Evolutionary conservation across 1,140 invertebrate species (phyloP).

Genomic region (Drosophila sp.): DNA sequence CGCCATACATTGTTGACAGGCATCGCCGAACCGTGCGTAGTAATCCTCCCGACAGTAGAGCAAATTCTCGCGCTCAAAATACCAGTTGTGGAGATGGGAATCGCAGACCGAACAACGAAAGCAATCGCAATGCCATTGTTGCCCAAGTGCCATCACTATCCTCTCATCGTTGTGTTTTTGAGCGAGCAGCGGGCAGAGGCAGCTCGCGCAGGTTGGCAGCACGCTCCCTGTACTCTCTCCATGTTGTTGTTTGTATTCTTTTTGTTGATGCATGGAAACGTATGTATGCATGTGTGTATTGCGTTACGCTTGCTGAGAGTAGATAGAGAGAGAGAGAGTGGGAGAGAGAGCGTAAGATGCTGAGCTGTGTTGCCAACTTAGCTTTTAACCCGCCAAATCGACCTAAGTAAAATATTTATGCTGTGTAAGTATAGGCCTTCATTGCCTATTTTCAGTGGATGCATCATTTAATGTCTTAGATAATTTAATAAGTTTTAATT

Average conservation of each 20-base stretch:
- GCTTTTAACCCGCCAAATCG: too few species aligned
- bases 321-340: slow-evolving; percentile 19
- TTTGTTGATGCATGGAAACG: slow-evolving; percentile 45
- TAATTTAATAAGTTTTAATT: too few species aligned
- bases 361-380: neutral
- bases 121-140: slow-evolving; percentile 95
- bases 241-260: slow-evolving; percentile 23
- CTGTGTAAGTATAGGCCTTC: too few species aligned
- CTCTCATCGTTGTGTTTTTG: slow-evolving; percentile 65
- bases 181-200: slow-evolving; percentile 61
- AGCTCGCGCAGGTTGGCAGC: slow-evolving; percentile 61
- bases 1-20: slow-evolving; percentile 94
- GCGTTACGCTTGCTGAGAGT: slow-evolving; percentile 31
- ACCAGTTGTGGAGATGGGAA: slow-evolving; percentile 92
- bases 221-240: slow-evolving; percentile 22
- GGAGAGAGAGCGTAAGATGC: slow-evolving; percentile 14
- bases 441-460: too few species aligned
- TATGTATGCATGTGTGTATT: slow-evolving; percentile 8
- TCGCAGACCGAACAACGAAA: slow-evolving; percentile 96
- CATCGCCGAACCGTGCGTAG: slow-evolving; percentile 93
- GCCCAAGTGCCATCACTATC: slow-evolving; percentile 87
- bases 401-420: too few species aligned
- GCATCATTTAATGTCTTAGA: too few species aligned
- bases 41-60: slow-evolving; percentile 96
- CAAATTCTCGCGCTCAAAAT: slow-evolving; percentile 95